phyloP scores from a whole-genome alignment of 2,113 vertebrate genomes.

The Planiliza haematocheilus region DNA sequence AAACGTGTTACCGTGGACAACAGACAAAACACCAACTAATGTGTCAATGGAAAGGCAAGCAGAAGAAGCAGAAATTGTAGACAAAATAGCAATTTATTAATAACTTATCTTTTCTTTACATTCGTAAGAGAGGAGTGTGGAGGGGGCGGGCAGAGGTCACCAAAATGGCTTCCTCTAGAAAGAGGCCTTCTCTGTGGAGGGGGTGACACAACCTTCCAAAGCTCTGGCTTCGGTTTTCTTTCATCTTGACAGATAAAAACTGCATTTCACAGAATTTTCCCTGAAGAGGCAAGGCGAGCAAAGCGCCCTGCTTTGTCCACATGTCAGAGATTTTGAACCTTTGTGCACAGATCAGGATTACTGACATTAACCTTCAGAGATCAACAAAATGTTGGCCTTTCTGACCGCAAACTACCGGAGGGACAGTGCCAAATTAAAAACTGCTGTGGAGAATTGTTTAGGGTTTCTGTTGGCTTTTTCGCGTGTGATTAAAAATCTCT shows the following conservation, averaged over 20 bases:
- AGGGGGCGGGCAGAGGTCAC: conserved; percentile 66
- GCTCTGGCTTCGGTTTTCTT: conserved; percentile 46
- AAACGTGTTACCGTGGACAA: conserved; percentile 42
- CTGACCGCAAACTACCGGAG: neutral
- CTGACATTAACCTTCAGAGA: conserved; percentile 56
- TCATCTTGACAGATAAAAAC: conserved; percentile 81
- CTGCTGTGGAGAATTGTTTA: neutral
- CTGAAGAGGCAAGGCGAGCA: conserved; percentile 90
- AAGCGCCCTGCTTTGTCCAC: conserved; percentile 73
- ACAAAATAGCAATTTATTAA: conserved; percentile 99
- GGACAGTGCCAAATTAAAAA: conserved; percentile 8
- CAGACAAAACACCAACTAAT: conserved; percentile 29
- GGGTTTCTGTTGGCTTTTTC: neutral
- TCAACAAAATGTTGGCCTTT: neutral
- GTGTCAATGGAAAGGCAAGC: conserved; percentile 33
- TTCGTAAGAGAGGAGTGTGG: conserved; percentile 86
- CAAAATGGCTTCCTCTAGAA: conserved; percentile 77
- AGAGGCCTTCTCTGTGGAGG: conserved; percentile 70
- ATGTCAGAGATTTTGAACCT: conserved; percentile 51
- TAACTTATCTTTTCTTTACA: conserved; percentile 98
- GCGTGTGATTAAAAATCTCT: conserved; percentile 9
- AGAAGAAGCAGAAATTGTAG: conserved; percentile 82
- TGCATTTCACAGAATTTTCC: conserved; percentile 90
- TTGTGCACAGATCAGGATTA: conserved; percentile 51
- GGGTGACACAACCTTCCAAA: conserved; percentile 50